A percentile compares a stretch with the other conserved stretches of the same genome.
phyloP scores from a whole-genome alignment of 2,113 vertebrate species.

The Psilopogon haemacephalus region DNA sequence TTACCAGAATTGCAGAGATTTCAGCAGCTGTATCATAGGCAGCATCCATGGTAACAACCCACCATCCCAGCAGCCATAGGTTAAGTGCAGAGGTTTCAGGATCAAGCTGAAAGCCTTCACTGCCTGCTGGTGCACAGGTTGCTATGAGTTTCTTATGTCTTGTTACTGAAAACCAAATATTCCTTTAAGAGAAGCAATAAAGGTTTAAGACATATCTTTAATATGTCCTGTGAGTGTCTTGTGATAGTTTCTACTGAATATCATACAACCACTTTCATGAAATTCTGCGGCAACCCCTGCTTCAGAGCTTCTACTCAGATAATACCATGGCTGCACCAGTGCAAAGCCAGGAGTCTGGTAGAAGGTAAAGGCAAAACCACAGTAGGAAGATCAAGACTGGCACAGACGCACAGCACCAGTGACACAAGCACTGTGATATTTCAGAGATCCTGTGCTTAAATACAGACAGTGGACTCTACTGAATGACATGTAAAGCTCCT shows the following conservation, averaged over 20 bases:
- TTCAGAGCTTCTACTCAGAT: background rate
- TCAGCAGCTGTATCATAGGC: background rate
- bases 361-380: background rate
- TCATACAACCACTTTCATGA: background rate
- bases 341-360: background rate
- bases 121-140: rapidly evolving
- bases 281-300: background rate
- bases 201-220: background rate
- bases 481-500: background rate
- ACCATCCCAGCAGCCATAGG: rapidly evolving
- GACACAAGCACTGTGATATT: rapidly evolving
- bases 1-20: background rate
- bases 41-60: background rate
- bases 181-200: background rate
- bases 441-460: background rate
- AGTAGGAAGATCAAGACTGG: background rate
- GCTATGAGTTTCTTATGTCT: background rate
- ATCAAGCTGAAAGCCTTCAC: too few relatives aligned
- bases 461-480: background rate
- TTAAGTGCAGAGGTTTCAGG: background rate
- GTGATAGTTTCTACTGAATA: background rate
- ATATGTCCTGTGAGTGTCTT: background rate
- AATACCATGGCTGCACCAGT: background rate
- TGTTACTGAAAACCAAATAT: background rate
- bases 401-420: background rate